Evolutionary conservation across 2,797 vertebrate genomes (phyloP).

Genomic region (Brachymystax lenok): DNA sequence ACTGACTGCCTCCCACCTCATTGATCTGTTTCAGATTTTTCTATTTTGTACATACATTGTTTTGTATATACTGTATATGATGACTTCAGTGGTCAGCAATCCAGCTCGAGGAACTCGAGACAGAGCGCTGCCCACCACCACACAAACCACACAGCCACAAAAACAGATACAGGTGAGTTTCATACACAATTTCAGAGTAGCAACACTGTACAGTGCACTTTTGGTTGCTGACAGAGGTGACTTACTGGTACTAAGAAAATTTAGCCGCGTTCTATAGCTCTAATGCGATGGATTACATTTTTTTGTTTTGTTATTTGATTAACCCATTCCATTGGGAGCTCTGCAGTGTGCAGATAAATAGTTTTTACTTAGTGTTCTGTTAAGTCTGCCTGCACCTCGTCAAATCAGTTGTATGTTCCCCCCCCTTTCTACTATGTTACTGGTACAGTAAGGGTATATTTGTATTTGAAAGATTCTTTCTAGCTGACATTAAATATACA

Average conservation of each 20-base stretch:
- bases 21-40: conserved; percentile 85
- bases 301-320: too few species aligned
- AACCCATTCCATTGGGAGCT: too few species aligned
- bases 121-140: conserved; percentile 78
- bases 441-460: too few species aligned
- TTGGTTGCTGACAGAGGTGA: too few species aligned
- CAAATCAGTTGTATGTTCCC: too few species aligned
- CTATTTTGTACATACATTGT: conserved; percentile 99
- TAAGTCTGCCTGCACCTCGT: too few species aligned
- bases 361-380: too few species aligned
- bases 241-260: background rate
- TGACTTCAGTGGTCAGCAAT: conserved; percentile 96
- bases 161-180: conserved; percentile 91
- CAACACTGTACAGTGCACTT: background rate
- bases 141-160: conserved; percentile 87
- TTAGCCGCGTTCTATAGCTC: background rate
- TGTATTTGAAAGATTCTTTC: too few species aligned
- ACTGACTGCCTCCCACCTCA: background rate
- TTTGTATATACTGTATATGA: conserved; percentile 99
- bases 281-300: too few species aligned
- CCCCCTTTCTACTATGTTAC: too few species aligned
- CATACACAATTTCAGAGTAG: background rate
- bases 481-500: too few species aligned
- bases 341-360: too few species aligned
- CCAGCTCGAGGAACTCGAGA: conserved; percentile 89